phyloP scores from a whole-genome alignment of 2,113 vertebrate genomes.

The Merops nubicus region DNA sequence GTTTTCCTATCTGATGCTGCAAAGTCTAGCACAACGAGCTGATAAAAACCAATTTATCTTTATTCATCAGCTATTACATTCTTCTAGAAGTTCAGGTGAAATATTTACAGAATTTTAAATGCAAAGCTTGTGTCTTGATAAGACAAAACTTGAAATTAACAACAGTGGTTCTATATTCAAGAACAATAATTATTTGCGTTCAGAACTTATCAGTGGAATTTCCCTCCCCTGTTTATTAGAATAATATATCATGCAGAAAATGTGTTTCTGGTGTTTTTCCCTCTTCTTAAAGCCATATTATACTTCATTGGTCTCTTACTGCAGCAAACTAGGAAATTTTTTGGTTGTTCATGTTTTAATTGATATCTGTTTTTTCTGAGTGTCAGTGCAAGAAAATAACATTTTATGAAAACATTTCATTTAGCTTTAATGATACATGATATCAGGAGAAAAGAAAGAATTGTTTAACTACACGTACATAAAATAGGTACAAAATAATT shows the following conservation, averaged over 20 bases:
- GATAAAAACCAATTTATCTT: background rate
- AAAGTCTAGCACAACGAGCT: background rate
- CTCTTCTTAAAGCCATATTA: background rate
- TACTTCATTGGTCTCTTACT: background rate
- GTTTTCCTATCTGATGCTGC: background rate
- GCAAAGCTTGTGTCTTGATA: background rate
- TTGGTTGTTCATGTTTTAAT: background rate
- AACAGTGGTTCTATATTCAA: background rate
- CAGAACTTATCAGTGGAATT: background rate
- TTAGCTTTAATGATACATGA: background rate
- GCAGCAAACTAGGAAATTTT: background rate
- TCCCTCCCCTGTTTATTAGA: accelerated
- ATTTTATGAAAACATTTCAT: background rate
- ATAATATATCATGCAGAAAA: background rate
- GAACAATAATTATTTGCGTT: background rate
- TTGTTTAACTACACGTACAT: background rate
- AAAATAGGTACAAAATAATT: background rate
- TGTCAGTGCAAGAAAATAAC: background rate
- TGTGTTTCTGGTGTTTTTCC: background rate
- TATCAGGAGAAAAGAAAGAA: background rate
- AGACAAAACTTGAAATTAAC: background rate
- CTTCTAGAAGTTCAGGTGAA: background rate
- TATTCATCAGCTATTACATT: background rate
- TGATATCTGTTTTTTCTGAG: background rate
- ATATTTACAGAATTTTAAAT: background rate